Evolutionary conservation across 2,797 vertebrate genomes (phyloP).

Genomic region (Furcifer pardalis): DNA sequence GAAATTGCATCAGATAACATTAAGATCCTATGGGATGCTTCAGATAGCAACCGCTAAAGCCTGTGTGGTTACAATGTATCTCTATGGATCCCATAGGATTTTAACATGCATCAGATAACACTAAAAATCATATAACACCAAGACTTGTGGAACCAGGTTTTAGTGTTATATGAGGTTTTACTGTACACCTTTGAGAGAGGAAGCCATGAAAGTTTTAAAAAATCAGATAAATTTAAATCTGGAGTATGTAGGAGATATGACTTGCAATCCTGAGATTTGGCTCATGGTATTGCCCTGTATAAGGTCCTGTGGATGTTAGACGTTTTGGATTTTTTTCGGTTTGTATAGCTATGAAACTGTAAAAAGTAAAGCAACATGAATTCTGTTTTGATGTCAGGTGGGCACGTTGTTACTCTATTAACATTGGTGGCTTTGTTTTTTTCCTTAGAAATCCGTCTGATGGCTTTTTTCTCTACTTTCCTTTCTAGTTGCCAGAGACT

Average conservation of each 20-base stretch:
- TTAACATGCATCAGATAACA: too few relatives aligned
- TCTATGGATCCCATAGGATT: too few relatives aligned
- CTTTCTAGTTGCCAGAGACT: constrained; percentile 48
- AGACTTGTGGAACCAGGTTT: too few relatives aligned
- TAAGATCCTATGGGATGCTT: too few relatives aligned
- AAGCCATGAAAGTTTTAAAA: neutral
- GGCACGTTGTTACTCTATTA: constrained; percentile 8
- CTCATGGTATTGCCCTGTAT: neutral
- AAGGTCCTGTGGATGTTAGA: neutral
- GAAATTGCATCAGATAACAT: too few relatives aligned
- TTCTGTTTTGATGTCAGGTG: neutral
- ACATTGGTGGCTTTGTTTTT: constrained; percentile 3
- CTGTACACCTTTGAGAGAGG: neutral
- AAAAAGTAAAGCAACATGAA: neutral
- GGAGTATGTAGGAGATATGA: neutral
- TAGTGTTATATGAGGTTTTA: too few relatives aligned
- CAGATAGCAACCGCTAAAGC: too few relatives aligned
- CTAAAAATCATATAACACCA: too few relatives aligned
- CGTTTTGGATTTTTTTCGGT: neutral
- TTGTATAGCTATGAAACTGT: neutral
- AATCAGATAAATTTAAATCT: neutral
- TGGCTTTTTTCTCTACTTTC: constrained; percentile 35
- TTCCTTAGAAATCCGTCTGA: constrained; percentile 49
- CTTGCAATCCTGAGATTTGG: neutral
- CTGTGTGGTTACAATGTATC: too few relatives aligned